Conservation (phyloP, 2,113 vertebrate species). For the Periophthalmodon schlosseri region DNA sequence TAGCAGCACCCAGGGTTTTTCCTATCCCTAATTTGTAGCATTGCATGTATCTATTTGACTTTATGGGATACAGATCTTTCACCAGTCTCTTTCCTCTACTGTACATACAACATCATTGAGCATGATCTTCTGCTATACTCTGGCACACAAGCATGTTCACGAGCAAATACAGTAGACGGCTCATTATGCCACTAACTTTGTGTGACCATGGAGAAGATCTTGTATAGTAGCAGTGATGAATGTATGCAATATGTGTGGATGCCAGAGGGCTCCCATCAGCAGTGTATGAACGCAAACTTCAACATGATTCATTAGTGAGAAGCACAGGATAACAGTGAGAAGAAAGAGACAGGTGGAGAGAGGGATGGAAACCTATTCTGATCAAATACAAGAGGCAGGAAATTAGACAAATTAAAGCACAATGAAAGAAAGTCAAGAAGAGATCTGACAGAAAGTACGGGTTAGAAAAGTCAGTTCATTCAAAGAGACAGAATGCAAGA, state of each 20-base stretch:
- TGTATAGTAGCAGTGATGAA: conserved; percentile 73
- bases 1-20: background rate
- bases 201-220: conserved; percentile 49
- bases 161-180: conserved; percentile 20
- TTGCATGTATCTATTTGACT: background rate
- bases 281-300: conserved; percentile 67
- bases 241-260: conserved; percentile 77
- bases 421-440: background rate
- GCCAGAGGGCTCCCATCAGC: conserved; percentile 76
- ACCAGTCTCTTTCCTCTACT: background rate
- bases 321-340: conserved; percentile 5
- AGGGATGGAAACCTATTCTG: conserved; percentile 13
- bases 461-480: background rate
- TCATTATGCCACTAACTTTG: conserved; percentile 27
- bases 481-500: background rate
- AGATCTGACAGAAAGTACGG: background rate
- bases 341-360: conserved; percentile 18
- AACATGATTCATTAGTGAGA: conserved; percentile 73
- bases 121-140: background rate
- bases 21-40: background rate
- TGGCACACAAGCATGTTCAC: conserved; percentile 24
- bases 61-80: background rate
- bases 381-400: conserved; percentile 9
- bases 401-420: background rate
- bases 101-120: background rate